Conservation (phyloP, 2,888 invertebrate genomes). For the Neocrepidodera transversa region DNA sequence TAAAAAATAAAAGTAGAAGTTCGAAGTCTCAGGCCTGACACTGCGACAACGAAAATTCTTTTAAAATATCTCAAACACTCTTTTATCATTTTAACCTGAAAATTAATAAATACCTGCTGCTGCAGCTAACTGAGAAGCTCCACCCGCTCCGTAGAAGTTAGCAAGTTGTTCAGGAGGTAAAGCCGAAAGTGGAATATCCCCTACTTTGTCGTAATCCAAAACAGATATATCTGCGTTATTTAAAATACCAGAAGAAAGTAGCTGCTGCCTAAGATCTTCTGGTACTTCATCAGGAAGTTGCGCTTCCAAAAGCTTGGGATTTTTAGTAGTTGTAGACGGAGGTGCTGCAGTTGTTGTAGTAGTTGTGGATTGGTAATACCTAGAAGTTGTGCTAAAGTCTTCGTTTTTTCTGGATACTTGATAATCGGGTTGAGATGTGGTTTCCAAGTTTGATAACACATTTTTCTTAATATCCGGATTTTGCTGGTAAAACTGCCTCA, state of each 20-base stretch:
- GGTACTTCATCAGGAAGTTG: conserved; percentile 87
- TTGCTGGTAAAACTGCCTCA: conserved; percentile 58
- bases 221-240: conserved; percentile 89
- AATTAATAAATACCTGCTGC: conserved; percentile 34
- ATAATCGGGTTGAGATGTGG: conserved; percentile 29
- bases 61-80: neutral
- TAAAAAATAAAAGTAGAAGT: too few species aligned
- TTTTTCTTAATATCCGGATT: conserved; percentile 53
- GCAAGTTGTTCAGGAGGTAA: conserved; percentile 85
- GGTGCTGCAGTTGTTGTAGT: conserved; percentile 61
- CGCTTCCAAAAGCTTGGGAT: conserved; percentile 65
- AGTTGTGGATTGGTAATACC: conserved; percentile 56
- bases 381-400: conserved; percentile 38
- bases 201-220: conserved; percentile 86
- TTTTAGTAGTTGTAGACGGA: conserved; percentile 59
- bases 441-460: conserved; percentile 53
- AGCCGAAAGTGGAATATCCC: conserved; percentile 83
- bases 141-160: conserved; percentile 86
- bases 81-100: too few species aligned
- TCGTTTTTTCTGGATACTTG: conserved; percentile 30
- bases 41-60: too few species aligned
- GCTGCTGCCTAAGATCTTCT: conserved; percentile 82
- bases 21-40: too few species aligned
- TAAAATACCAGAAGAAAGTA: conserved; percentile 84
- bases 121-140: conserved; percentile 59